Conservation (phyloP, 2,797 vertebrate species). For the Malacoctenus gilli region DNA sequence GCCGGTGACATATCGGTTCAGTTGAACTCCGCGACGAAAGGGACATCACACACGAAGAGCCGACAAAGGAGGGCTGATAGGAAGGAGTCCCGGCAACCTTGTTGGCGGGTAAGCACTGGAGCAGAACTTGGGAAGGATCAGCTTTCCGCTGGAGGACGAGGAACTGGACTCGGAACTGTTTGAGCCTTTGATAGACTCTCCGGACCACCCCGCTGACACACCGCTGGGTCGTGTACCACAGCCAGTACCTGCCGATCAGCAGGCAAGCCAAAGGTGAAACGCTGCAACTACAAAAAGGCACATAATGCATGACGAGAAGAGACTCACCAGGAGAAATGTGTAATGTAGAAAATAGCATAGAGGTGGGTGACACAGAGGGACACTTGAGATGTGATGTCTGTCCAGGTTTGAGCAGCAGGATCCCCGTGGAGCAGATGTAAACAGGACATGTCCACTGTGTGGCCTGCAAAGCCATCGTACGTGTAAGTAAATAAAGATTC, state of each 20-base stretch:
- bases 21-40: no score
- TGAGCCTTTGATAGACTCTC: conserved; percentile 90
- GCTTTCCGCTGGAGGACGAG: conserved; percentile 90
- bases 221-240: conserved; percentile 93
- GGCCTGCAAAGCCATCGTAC: conserved; percentile 82
- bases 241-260: conserved; percentile 89
- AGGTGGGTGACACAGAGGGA: conserved; percentile 89
- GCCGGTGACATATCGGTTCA: conserved; percentile 3
- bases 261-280: conserved; percentile 10
- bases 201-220: conserved; percentile 88
- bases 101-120: conserved; percentile 91
- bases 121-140: conserved; percentile 91
- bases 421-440: conserved; percentile 89
- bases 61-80: background rate
- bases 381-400: conserved; percentile 90
- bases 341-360: conserved; percentile 92
- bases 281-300: background rate
- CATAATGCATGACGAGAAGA: no score
- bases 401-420: conserved; percentile 86
- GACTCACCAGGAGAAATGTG: conserved; percentile 95
- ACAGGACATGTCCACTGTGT: conserved; percentile 84
- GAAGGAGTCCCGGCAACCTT: conserved; percentile 81
- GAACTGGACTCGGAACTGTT: conserved; percentile 94
- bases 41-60: background rate
- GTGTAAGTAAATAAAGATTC: no score